Evolutionary conservation across 2,797 vertebrate genomes (phyloP).

Genomic region (Danio tinwini): DNA sequence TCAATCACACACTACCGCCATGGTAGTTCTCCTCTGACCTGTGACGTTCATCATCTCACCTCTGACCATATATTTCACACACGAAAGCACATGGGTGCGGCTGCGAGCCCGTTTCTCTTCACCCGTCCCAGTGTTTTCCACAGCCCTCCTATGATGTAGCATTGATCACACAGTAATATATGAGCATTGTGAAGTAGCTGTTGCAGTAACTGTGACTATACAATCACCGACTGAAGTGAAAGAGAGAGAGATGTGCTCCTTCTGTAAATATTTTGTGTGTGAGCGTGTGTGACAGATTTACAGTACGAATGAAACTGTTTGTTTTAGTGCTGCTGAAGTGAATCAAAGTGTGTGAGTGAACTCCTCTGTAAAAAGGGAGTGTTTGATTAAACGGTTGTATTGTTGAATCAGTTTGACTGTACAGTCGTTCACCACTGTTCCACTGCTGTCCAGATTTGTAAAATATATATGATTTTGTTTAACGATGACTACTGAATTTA

Average conservation of each 20-base stretch:
- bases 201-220: constrained; percentile 38
- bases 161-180: constrained; percentile 41
- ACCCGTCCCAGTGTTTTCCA: background rate
- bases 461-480: constrained; percentile 84
- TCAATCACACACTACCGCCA: background rate
- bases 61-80: background rate
- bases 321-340: background rate
- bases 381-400: constrained; percentile 28
- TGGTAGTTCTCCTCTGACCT: background rate
- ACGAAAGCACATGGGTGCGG: constrained; percentile 4
- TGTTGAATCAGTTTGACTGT: constrained; percentile 64
- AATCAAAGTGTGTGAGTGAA: constrained; percentile 16
- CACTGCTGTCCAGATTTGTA: constrained; percentile 82
- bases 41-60: constrained; percentile 5
- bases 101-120: background rate
- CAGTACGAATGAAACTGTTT: background rate
- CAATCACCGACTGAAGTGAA: background rate
- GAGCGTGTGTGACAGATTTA: background rate
- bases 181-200: constrained; percentile 3
- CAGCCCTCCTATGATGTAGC: constrained; percentile 41
- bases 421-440: constrained; percentile 74
- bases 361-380: constrained; percentile 5
- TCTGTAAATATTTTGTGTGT: constrained; percentile 18
- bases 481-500: constrained; percentile 54
- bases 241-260: constrained; percentile 3